Evolutionary conservation across 1,140 invertebrate species (phyloP), one percentile per base, ranked within the genome.

Genomic region (Pteromalus puparum): DNA sequence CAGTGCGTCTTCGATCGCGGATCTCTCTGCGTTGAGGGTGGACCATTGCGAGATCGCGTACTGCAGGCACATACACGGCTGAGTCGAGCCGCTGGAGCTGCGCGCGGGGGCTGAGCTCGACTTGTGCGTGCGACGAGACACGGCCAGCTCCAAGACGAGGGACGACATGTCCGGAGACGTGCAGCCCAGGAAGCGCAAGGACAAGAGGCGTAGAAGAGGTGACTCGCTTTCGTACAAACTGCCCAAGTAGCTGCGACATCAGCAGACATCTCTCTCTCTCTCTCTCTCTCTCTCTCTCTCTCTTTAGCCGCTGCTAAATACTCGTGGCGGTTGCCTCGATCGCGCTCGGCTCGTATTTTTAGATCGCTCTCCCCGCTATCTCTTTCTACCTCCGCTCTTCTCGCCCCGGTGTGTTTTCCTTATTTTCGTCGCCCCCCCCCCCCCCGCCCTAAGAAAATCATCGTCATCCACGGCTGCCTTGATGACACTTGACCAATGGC

Each of bases 171-270:
- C 95, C 88, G 95, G 95, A 38, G 95, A 96, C 91, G 95, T 95
- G 84, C 95, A 96, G 89, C 94, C 95, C 85, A 95, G 95, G 87
- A 96, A 96, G 91, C 94, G 95, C 87, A 96, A 95, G 91, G 95
- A 96, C 88, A 96, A 96, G 89, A 94, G 94, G 90, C 94, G 94
- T 90, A 96, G 95, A 91, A 96, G 95, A 95, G 95, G 96, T 96
- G 94, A 93, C 89, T 46, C 1, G 15, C 61, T 18, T n/a, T 53
- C 15, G 28, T 4, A 24, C 72, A 42, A 42, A 2, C 38, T 42
- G 38, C 38, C 2, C 2, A 34, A 42, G 38, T 42, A 42, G 38
- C 34, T 34, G 6, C 34, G n/a, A 18, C 42, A n/a, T 76, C 38
- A 6, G n/a, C n/a, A n/a, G n/a, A n/a, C n/a, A n/a, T n/a, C n/a